A percentile compares a stretch with the other conserved stretches of the same genome.
Conservation (phyloP, 2,113 vertebrate genomes). For the Brachyistius frenatus region DNA sequence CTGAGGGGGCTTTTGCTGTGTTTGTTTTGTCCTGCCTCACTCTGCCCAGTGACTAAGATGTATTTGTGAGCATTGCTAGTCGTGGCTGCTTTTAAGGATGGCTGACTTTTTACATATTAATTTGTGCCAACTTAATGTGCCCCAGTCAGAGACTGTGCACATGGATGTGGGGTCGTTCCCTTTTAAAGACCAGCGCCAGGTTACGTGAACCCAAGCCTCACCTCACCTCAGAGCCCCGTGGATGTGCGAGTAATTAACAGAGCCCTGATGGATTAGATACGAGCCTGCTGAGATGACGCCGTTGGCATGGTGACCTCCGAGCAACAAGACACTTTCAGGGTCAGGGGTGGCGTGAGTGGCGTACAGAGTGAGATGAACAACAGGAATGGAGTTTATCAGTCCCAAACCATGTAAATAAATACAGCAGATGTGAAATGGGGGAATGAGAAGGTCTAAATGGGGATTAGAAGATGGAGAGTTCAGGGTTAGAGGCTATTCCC, state of each 20-base stretch:
- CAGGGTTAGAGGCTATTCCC: slow-evolving; percentile 50
- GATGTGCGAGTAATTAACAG: slow-evolving; percentile 73
- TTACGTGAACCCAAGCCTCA: slow-evolving; percentile 10
- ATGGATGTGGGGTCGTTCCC: slow-evolving; percentile 16
- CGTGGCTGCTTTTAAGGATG: background rate
- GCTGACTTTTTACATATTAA: slow-evolving; percentile 1
- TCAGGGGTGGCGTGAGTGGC: slow-evolving; percentile 11
- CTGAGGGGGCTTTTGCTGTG: slow-evolving; percentile 26
- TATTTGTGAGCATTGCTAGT: background rate
- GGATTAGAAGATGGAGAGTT: slow-evolving; percentile 39
- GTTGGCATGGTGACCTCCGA: slow-evolving; percentile 51
- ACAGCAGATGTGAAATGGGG: slow-evolving; percentile 9
- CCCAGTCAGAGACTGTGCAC: slow-evolving; percentile 3
- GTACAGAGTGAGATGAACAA: slow-evolving; percentile 21
- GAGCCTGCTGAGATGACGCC: slow-evolving; percentile 55
- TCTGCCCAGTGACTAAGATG: slow-evolving; percentile 9
- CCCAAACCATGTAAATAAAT: slow-evolving; percentile 32
- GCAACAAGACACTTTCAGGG: slow-evolving; percentile 36
- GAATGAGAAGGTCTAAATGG: slow-evolving; percentile 23
- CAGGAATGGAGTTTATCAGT: slow-evolving; percentile 2
- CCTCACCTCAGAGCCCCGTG: slow-evolving; percentile 43
- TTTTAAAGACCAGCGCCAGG: slow-evolving; percentile 39
- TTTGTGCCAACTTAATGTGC: slow-evolving; percentile 2
- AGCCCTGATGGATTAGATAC: slow-evolving; percentile 70
- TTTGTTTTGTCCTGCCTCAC: slow-evolving; percentile 40